Evolutionary conservation across 2,888 invertebrate genomes (phyloP), one percentile per base, ranked within the genome.

Genomic region (Agelastica alni): DNA sequence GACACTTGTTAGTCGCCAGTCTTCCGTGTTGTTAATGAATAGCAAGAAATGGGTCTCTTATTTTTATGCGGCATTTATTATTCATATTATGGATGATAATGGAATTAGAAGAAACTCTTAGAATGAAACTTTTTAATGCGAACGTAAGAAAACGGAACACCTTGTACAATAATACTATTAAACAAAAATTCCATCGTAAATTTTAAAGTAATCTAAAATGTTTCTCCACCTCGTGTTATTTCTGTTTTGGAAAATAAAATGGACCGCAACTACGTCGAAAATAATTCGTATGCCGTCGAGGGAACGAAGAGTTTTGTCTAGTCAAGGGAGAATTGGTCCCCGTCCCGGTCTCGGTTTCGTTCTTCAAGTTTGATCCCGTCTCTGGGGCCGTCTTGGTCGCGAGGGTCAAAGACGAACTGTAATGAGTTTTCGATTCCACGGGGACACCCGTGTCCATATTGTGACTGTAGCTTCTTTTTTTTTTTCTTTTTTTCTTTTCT

Each of bases 341-440:
- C 31, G 44, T 31, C 42, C 44, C 45, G 46, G 53, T 58, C 46
- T 58, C 56, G 52, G 58, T 60, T 49, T 34, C 60, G 60, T 63
- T 60, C 71, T 72, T 70, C 66, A 62, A 70, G 69, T 70, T 68
- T 69, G 70, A 69, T 68, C 64, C 64, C 51, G 69, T 72, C 71
- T 70, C 74, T 58, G 72, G 69, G 73, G 66, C 62, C 63, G 63
- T 64, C 67, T 66, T 68, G 70, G 69, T 67, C 69, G 70, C 63
- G 61, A 67, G 69, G 74, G 75, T 75, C 75, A 76, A 75, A 75
- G 75, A 72, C 73, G 71, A 70, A 47, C 72, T 70, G 73, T 75
- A 76, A 76, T 76, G 75, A 76, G 75, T 76, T 77, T 76, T 70
- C 75, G 68, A 75, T 74, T 72, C 77, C 75, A 62, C 49, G 44